Evolutionary conservation across 2,888 invertebrate species (phyloP), one percentile per base, ranked within the genome.

Genomic region (Xestoiulus laeticollis): DNA sequence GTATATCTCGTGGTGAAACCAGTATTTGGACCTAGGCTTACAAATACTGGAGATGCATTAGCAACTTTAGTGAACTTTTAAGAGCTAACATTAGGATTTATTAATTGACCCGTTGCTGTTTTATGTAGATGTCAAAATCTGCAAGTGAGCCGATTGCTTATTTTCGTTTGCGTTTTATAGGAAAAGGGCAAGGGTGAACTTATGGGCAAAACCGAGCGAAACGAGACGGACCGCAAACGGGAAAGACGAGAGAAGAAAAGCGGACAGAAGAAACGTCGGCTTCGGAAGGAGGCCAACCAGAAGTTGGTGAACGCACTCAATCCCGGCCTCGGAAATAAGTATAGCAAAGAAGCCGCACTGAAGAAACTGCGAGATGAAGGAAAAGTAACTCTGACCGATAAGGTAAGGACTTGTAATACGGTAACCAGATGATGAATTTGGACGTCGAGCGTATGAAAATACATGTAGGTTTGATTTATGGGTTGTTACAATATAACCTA

Each of bases 181-280:
- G 48, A 44, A 14, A 87, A 93, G 91, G 90, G 90, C n/a, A 92
- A 91, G 85, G 93, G 93, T n/a, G 93, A 94, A 85, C 87, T 94
- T 88, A 93, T 94, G 89, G 96, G 96, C 33, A 95, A 95, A 92
- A 94, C 94, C 16, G 99, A 99, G 92, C 94, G 96, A 89, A 95
- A 95, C 0, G 93, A 94, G 87, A 97, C 98, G 0, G 98, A 99
- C 91, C 97, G 95, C 92, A 97, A 97, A 90, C 94, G 98, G 86
- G 96, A 96, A 90, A 93, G 98, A 88, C 94, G 98, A 90, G 95
- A 95, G 92, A 98, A 97, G 93, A 98, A 98, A 92, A 93, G 94
- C 85, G 94, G 95, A 89, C 96, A 97, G 91, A 93, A 93, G 48
- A 92, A 93, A 88, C 89, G 88, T 43, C n/a, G 86, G 59, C 87